These are phyloP conservation scores for Gyps fulvus DNA, from an alignment of 2,113 vertebrate species.

Conservation along the genomic window DNA sequence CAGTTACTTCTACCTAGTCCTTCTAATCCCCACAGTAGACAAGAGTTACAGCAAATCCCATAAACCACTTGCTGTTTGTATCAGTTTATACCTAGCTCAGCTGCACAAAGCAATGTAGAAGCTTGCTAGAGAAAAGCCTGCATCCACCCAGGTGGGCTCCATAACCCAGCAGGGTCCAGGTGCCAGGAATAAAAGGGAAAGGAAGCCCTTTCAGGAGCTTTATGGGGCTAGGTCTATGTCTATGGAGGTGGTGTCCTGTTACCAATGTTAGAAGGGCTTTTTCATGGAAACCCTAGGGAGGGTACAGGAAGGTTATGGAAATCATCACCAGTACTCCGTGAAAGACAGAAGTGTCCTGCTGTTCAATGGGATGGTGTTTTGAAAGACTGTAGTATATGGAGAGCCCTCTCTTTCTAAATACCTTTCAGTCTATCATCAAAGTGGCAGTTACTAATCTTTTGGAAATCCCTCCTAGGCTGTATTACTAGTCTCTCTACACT, in stretches of 20 bases:
- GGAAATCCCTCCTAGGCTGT: background rate
- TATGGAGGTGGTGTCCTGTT: background rate
- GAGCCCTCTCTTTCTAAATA: background rate
- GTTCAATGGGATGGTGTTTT: background rate
- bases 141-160: background rate
- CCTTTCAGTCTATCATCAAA: background rate
- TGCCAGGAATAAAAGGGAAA: background rate
- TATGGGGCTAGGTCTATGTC: background rate
- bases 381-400: background rate
- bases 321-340: background rate
- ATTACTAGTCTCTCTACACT: too few relatives aligned
- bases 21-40: background rate
- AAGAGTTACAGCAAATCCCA: background rate
- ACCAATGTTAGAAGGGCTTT: background rate
- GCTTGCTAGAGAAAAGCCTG: background rate
- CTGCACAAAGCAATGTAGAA: background rate
- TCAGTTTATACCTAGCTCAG: background rate
- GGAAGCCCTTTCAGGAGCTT: background rate
- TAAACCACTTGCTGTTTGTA: background rate
- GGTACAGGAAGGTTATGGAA: background rate
- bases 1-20: background rate
- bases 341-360: background rate
- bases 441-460: background rate
- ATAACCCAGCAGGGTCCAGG: background rate
- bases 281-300: background rate